A percentile compares a stretch with the other conserved stretches of the same genome.
These are phyloP conservation scores for human (Homo sapiens) DNA, from an alignment of 2,113 vertebrate species.

Conservation along the genomic window GRCh38 chr14:40698501-40699000, in stretches of 20 bases:
- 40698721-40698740: not conserved
- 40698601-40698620: not conserved
- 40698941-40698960: conserved; percentile 23
- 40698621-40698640: not conserved
- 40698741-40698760: not conserved
- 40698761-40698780: not conserved
- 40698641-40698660: not conserved
- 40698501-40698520: not conserved
- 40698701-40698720: not conserved
- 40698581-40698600: not conserved
- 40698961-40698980: not conserved
- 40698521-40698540: not conserved
- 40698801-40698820: not conserved
- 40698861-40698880: not conserved
- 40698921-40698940: not conserved
- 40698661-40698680: not conserved
- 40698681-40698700: not conserved
- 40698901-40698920: not conserved
- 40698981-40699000: not conserved
- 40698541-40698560: not conserved
- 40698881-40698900: not conserved
- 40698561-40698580: not conserved
- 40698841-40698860: not conserved
- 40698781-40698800: not conserved
- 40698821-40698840: not conserved